Evolutionary conservation across 2,113 vertebrate species (phyloP).

Genomic region (Periophthalmus modestus): DNA sequence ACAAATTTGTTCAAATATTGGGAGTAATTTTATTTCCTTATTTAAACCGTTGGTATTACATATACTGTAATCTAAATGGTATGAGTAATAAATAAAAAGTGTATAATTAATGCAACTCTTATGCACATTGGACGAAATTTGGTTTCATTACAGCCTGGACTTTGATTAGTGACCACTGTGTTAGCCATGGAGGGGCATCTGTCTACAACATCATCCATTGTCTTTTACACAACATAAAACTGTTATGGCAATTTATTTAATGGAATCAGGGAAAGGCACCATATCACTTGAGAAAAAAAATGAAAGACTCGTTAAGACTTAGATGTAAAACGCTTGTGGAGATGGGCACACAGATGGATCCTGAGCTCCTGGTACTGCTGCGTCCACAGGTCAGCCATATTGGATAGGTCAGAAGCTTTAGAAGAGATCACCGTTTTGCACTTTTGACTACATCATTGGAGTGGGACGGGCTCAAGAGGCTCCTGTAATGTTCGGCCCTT

Average conservation of each 20-base stretch:
- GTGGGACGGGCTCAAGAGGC: constrained; percentile 57
- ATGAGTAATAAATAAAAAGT: constrained; percentile 74
- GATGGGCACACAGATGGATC: constrained; percentile 64
- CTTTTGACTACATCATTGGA: constrained; percentile 49
- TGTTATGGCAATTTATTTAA: constrained; percentile 67
- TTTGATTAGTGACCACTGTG: constrained; percentile 52
- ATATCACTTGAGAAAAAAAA: constrained; percentile 75
- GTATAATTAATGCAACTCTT: constrained; percentile 56
- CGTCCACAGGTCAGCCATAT: constrained; percentile 50
- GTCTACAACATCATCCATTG: constrained; percentile 18
- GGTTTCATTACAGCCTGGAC: constrained; percentile 63
- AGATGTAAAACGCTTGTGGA: constrained; percentile 66
- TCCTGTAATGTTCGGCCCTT: constrained; percentile 56
- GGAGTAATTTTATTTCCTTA: constrained; percentile 49
- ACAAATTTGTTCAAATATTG: constrained; percentile 7
- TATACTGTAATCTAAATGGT: constrained; percentile 46
- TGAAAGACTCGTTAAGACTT: constrained; percentile 76
- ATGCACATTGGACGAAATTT: constrained; percentile 52
- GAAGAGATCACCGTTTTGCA: constrained; percentile 57
- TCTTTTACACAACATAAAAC: constrained; percentile 63
- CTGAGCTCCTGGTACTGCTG: constrained; percentile 65
- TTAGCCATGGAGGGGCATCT: constrained; percentile 47
- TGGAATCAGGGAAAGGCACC: constrained; percentile 76
- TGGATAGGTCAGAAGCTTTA: constrained; percentile 61
- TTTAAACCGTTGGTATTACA: constrained; percentile 47